Evolutionary conservation across 2,888 invertebrate genomes (phyloP).

Genomic region (Nineta flava): DNA sequence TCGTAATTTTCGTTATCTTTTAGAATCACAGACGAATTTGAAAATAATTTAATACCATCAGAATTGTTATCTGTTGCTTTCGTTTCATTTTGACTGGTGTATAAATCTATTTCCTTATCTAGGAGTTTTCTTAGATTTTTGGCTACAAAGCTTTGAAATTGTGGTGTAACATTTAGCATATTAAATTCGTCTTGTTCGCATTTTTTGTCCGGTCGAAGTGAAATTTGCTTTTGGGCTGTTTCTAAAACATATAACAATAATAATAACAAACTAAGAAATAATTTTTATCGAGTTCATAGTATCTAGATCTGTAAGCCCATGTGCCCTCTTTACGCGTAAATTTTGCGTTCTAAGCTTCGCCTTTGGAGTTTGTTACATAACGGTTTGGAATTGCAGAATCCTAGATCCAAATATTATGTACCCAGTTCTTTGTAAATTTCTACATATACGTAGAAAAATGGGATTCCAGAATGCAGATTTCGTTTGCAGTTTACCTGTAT

Average conservation of each 20-base stretch:
- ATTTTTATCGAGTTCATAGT: neutral
- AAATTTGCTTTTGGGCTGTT: no score
- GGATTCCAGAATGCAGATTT: no score
- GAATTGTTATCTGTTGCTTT: constrained; percentile 12
- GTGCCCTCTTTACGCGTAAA: no score
- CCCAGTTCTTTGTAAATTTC: neutral
- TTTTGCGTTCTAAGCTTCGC: no score
- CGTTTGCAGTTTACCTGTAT: no score
- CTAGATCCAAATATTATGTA: neutral
- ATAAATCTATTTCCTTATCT: constrained; percentile 25
- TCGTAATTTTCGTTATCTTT: constrained; percentile 27
- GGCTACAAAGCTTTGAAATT: constrained; percentile 34
- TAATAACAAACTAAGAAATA: constrained; percentile 22
- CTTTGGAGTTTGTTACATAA: no score
- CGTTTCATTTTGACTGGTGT: constrained; percentile 3
- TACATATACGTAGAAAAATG: no score
- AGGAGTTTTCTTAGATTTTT: constrained; percentile 33
- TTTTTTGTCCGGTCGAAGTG: constrained; percentile 19
- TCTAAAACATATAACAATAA: no score
- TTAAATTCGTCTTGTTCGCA: constrained; percentile 36
- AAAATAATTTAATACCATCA: constrained; percentile 31
- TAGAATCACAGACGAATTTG: constrained; percentile 26
- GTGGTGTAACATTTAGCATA: constrained; percentile 32
- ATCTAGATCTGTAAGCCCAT: no score
- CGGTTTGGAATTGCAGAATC: no score